Conservation (phyloP, 2,888 invertebrate genomes). For the Mythimna pallens region DNA sequence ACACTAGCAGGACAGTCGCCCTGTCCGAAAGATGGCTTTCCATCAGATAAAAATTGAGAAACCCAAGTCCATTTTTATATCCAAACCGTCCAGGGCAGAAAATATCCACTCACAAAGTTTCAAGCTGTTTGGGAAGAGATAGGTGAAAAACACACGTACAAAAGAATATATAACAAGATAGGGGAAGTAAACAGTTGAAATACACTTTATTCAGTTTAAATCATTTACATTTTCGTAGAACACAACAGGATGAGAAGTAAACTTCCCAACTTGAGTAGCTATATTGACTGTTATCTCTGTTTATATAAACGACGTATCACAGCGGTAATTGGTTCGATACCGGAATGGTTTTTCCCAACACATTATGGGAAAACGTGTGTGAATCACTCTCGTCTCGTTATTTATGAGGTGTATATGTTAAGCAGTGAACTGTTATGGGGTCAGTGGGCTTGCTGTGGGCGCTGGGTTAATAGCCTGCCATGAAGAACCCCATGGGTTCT, state of each 20-base stretch:
- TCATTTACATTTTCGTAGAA: neutral
- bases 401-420: conserved; percentile 28
- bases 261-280: neutral
- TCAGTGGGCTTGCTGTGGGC: conserved; percentile 41
- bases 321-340: conserved; percentile 8
- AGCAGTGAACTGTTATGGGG: conserved; percentile 30
- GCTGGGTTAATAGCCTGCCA: conserved; percentile 32
- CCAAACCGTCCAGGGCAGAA: too few species aligned
- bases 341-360: conserved; percentile 34
- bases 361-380: conserved; percentile 21
- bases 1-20: too few species aligned
- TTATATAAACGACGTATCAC: neutral
- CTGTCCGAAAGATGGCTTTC: too few species aligned
- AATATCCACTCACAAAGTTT: too few species aligned
- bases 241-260: neutral
- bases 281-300: conserved; percentile 6
- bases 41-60: too few species aligned
- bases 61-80: too few species aligned
- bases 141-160: too few species aligned
- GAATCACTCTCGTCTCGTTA: conserved; percentile 29
- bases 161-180: too few species aligned
- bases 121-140: too few species aligned
- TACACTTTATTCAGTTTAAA: too few species aligned
- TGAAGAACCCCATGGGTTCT: conserved; percentile 8
- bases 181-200: too few species aligned